A percentile compares a stretch with the other conserved stretches of the same genome.
Evolutionary conservation across 2,113 vertebrate genomes (phyloP).

Genomic region (Oxygymnocypris stewartii): DNA sequence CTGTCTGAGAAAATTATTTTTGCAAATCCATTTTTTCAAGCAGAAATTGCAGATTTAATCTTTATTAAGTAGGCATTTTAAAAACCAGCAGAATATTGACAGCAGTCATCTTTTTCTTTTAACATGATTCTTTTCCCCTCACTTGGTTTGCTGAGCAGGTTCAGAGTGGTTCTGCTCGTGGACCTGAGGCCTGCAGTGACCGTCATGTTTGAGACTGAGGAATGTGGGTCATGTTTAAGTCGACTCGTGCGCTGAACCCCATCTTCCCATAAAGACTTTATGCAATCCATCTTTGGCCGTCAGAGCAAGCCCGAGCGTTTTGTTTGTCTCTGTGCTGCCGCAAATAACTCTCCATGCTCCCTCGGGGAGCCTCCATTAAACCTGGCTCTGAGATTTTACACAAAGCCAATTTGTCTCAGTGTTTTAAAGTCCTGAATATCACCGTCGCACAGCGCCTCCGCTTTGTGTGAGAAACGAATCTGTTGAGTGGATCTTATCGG

Average conservation of each 20-base stretch:
- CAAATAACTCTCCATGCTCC: slow-evolving; percentile 32
- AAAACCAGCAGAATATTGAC: background rate
- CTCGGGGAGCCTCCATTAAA: slow-evolving; percentile 33
- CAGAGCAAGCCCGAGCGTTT: slow-evolving; percentile 24
- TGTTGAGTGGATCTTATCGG: slow-evolving; percentile 23
- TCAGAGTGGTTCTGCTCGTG: background rate
- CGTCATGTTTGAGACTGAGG: background rate
- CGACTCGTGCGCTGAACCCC: background rate
- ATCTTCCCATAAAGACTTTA: slow-evolving; percentile 36
- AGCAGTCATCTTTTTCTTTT: background rate
- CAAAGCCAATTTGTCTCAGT: slow-evolving; percentile 41
- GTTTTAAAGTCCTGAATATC: slow-evolving; percentile 23
- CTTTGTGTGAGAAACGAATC: slow-evolving; percentile 17
- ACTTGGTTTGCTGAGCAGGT: background rate
- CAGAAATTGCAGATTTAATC: background rate
- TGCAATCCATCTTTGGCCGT: slow-evolving; percentile 42
- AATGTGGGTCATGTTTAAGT: slow-evolving; percentile 45
- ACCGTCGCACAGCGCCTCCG: background rate
- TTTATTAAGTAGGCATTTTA: background rate
- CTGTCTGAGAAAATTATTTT: background rate
- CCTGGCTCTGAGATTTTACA: slow-evolving; percentile 42
- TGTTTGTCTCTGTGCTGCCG: background rate
- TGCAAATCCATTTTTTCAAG: background rate
- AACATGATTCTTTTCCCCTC: background rate
- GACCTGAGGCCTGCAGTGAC: slow-evolving; percentile 3